These are phyloP conservation scores for Forbesichthys agassizii DNA, from an alignment of 2,113 vertebrate species.

Conservation along the genomic window DNA sequence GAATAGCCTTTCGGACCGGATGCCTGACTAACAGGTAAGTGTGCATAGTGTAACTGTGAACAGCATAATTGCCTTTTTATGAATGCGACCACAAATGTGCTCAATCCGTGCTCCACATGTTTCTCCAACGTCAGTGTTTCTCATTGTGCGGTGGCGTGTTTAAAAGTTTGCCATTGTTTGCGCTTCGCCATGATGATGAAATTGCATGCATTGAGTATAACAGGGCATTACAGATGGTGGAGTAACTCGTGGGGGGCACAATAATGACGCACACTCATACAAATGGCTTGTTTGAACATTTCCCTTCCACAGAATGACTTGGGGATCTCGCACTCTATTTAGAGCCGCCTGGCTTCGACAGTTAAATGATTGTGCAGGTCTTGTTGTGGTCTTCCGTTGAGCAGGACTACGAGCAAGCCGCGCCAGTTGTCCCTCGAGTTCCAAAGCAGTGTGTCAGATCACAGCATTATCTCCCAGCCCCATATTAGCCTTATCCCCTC, in stretches of 20 bases:
- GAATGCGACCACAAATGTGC: constrained; percentile 34
- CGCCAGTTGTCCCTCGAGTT: constrained; percentile 22
- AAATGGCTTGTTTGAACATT: background rate
- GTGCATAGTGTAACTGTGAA: constrained; percentile 32
- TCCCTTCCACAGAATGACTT: background rate
- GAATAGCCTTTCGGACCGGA: constrained; percentile 42
- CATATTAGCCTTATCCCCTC: constrained; percentile 48
- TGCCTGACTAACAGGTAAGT: constrained; percentile 37
- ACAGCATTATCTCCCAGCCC: constrained; percentile 44
- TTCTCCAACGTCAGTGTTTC: constrained; percentile 25
- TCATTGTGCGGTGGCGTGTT: constrained; percentile 12
- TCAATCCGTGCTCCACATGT: constrained; percentile 48
- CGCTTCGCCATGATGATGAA: background rate
- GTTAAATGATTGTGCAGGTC: constrained; percentile 1
- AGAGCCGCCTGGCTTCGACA: background rate
- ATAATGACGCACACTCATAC: too few relatives aligned
- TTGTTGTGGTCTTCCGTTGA: constrained; percentile 17
- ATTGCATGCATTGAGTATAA: background rate
- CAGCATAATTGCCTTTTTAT: constrained; percentile 62
- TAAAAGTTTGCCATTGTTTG: constrained; percentile 8
- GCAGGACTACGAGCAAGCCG: constrained; percentile 8
- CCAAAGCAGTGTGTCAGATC: constrained; percentile 38
- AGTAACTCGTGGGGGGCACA: background rate
- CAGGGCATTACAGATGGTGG: background rate
- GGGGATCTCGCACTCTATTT: background rate